These are phyloP conservation scores for Ichneumon xanthorius DNA, from an alignment of 2,888 invertebrate species.

Conservation along the genomic window DNA sequence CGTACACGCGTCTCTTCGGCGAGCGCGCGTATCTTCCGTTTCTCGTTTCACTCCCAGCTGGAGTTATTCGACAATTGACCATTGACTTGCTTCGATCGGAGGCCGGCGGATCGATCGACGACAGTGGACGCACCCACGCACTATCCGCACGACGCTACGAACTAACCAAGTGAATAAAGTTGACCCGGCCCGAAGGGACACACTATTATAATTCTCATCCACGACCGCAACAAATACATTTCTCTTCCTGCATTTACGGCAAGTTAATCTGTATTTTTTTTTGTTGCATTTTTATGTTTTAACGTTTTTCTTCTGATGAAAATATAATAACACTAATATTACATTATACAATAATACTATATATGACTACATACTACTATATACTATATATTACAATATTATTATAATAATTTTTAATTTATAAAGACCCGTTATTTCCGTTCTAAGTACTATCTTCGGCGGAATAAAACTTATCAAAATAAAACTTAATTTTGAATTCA, in stretches of 20 bases:
- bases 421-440: not conserved
- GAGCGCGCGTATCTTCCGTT: not conserved
- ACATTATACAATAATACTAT: too few relatives aligned
- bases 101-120: constrained; percentile 17
- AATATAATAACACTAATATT: not conserved
- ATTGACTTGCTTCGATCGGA: constrained; percentile 11
- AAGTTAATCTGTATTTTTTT: constrained; percentile 2
- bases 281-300: not conserved
- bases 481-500: not conserved
- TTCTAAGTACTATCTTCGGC: not conserved
- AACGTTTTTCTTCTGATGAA: not conserved
- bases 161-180: constrained; percentile 18
- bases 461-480: not conserved
- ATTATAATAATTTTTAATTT: not conserved
- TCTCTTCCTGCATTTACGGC: not conserved
- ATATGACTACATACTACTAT: too few relatives aligned
- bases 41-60: constrained; percentile 38
- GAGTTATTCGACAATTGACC: constrained; percentile 33
- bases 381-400: too few relatives aligned
- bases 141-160: not conserved
- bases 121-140: constrained; percentile 8
- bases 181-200: constrained; percentile 40
- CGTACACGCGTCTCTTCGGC: constrained; percentile 38
- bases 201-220: not conserved
- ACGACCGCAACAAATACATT: not conserved